Base-by-base conservation (phyloP, 92 coral and sea anemone species). In the Virgularia gustaviana region DNA sequence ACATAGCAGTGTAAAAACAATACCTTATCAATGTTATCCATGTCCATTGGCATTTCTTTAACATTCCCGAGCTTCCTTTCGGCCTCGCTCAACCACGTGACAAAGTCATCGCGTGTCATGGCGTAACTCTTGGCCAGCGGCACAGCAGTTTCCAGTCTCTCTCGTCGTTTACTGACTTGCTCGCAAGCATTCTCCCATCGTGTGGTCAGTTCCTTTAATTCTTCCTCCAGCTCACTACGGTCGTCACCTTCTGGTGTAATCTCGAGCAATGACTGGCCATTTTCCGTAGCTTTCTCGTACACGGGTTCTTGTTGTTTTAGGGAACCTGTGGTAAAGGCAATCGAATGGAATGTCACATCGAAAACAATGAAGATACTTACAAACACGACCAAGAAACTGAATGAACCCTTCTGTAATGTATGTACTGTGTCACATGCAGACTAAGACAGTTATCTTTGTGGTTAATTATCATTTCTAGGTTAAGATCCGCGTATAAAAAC, bases 221-320 rank as follows among this genome's bases (percentile, higher is more conserved):
- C 86, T 41, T 86, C 96, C 36, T 85, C 63, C 15, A 92, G 76
- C 37, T 81, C 63, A 49, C 83, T 81, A 57, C 88, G 95, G 60
- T 85, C 88, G 36, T 91, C 87, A 4, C 86, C 85, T 32, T 89
- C 96, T 9, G 90, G 86, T 16, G 83, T 78, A 12, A 61, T 49
- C 49, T 83, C 89, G 55, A 92, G 72, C 19, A 87, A 81, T 22
- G 83, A 91, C 6, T 49, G 65, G 23, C 96, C 98, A 65, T 80
- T 76, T 39, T 80, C 86, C 19, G 77, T 71, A 8, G 89, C 67
- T 52, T 81, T 82, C 63, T 85, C 90, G 52, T 81, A 92, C 53
- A 92, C 88, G 36, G 98, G 98, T 53, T 92, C 96, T 5, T 89
- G 96, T 39, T 84, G 96, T 60, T 80, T 90, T 68, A 86, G 78